A percentile compares a stretch with the other conserved stretches of the same genome.
Evolutionary conservation across 35 echinoderm and acorn worm genomes (phyloP).

Genomic region (Ophioderma brevispina): DNA sequence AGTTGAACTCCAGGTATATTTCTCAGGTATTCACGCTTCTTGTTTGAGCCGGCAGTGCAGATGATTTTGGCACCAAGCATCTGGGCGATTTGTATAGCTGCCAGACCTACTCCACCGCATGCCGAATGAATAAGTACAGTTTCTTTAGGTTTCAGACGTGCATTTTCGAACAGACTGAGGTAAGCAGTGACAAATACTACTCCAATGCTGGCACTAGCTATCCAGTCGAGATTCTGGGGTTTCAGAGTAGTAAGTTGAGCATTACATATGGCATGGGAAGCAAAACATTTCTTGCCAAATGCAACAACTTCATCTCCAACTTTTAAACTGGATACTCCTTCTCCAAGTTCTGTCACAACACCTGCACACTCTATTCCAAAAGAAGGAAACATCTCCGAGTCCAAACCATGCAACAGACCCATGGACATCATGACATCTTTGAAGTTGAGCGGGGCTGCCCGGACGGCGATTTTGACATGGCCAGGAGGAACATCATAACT

Average conservation of each 20-base stretch:
- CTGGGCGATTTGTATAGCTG: slow-evolving; percentile 65
- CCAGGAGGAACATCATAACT: slow-evolving; percentile 30
- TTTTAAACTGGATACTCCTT: slow-evolving; percentile 38
- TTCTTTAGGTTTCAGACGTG: slow-evolving; percentile 62
- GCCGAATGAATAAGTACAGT: slow-evolving; percentile 63
- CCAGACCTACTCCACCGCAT: slow-evolving; percentile 29
- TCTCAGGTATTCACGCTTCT: slow-evolving; percentile 19
- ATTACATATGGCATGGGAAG: slow-evolving; percentile 57
- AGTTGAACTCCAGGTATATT: slow-evolving; percentile 30
- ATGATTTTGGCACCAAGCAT: slow-evolving; percentile 67
- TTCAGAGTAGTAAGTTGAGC: slow-evolving; percentile 31
- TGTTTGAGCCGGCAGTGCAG: slow-evolving; percentile 20
- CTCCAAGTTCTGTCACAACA: slow-evolving; percentile 61
- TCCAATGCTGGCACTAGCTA: slow-evolving; percentile 46
- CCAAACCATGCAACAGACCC: not conserved
- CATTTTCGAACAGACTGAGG: slow-evolving; percentile 68
- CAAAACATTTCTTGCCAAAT: slow-evolving; percentile 57
- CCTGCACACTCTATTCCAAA: slow-evolving; percentile 51
- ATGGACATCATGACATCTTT: slow-evolving; percentile 31
- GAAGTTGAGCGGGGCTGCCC: slow-evolving; percentile 44
- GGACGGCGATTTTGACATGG: slow-evolving; percentile 48
- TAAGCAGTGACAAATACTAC: slow-evolving; percentile 71
- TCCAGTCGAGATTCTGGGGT: slow-evolving; percentile 49
- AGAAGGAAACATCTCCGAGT: not conserved
- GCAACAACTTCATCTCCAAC: slow-evolving; percentile 65